A percentile compares a stretch with the other conserved stretches of the same genome.
These are phyloP conservation scores for Ophioninae sp. DNA, from an alignment of 2,888 invertebrate genomes.

Conservation along the genomic window DNA sequence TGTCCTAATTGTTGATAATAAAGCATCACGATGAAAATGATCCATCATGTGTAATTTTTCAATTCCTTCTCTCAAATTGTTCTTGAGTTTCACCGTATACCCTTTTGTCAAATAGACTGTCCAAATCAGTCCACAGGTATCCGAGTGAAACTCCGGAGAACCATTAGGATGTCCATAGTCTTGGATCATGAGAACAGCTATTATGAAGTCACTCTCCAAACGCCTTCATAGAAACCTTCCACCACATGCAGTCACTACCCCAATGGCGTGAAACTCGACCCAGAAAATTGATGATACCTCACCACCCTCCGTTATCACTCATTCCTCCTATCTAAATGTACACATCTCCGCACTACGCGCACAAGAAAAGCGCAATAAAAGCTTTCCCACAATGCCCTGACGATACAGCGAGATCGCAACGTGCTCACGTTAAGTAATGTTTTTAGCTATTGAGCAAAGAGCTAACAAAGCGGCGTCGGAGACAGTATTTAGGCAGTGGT, in stretches of 20 bases:
- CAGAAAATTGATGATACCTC: constrained; percentile 50
- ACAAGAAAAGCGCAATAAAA: constrained; percentile 11
- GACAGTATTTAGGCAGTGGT: not conserved
- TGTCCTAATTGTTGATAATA: too few species aligned
- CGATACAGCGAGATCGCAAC: constrained; percentile 40
- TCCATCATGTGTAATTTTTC: too few species aligned
- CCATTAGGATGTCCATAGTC: not conserved
- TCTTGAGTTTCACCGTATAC: too few species aligned
- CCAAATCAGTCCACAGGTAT: not conserved
- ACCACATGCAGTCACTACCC: not conserved
- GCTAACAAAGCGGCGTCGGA: not conserved
- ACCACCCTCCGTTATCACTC: constrained; percentile 31
- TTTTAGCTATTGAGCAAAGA: constrained; percentile 44
- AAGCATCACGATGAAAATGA: too few species aligned
- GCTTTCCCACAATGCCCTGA: constrained; percentile 27
- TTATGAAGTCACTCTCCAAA: not conserved
- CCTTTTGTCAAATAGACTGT: not conserved
- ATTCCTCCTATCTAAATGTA: constrained; percentile 17
- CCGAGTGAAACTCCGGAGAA: not conserved
- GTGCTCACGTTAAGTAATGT: constrained; percentile 46
- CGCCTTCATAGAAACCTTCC: not conserved
- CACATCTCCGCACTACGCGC: not conserved
- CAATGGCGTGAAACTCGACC: constrained; percentile 30
- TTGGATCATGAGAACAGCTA: not conserved
- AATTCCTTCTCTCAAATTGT: too few species aligned